These are phyloP conservation scores for Magallana gigas DNA, from an alignment of 1,140 invertebrate genomes.

Conservation along the genomic window DNA sequence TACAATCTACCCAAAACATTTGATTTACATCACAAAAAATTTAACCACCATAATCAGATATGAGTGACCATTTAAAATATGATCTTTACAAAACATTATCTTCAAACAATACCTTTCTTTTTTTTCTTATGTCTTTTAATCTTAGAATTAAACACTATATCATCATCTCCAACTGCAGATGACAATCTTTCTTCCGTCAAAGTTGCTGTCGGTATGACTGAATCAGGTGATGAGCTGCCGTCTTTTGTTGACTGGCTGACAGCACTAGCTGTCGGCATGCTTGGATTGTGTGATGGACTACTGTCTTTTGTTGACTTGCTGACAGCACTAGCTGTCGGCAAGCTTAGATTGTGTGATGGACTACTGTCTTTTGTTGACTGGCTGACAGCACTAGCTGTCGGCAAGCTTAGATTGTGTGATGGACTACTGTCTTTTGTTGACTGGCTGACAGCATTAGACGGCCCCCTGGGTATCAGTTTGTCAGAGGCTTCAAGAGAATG, in stretches of 20 bases:
- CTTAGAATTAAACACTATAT: conserved; percentile 82
- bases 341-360: neutral
- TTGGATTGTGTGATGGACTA: neutral
- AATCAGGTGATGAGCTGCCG: neutral
- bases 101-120: conserved; percentile 60
- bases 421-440: neutral
- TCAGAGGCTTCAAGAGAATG: neutral
- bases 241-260: neutral
- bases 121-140: conserved; percentile 78
- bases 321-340: neutral
- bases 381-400: neutral
- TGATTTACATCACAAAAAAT: no score
- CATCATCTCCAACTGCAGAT: conserved; percentile 71
- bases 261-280: neutral
- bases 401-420: neutral
- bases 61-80: no score
- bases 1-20: no score
- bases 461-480: conserved; percentile 24
- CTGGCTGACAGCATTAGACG: neutral
- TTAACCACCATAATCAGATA: no score
- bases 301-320: neutral
- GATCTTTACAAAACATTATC: no score
- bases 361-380: neutral
- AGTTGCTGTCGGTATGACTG: neutral
- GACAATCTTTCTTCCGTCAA: conserved; percentile 20